A percentile compares a stretch with the other conserved stretches of the same genome.
Conservation (phyloP, 2,888 invertebrate species). For the Chrysotoxum bicinctum region DNA sequence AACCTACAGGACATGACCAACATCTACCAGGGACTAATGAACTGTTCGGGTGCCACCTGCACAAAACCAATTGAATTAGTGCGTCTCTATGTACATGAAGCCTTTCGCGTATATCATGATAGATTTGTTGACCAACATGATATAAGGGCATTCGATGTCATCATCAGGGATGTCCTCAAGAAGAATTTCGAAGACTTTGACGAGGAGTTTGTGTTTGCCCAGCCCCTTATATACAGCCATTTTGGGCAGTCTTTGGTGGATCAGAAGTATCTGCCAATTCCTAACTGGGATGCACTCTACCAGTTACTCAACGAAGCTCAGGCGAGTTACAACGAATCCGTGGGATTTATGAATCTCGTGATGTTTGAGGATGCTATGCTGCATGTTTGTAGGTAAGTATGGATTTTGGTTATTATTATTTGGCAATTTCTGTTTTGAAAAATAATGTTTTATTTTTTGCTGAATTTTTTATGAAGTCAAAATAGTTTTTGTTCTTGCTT, state of each 20-base stretch:
- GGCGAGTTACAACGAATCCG: slow-evolving; percentile 92
- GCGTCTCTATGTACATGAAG: slow-evolving; percentile 95
- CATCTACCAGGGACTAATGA: slow-evolving; percentile 96
- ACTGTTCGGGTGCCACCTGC: slow-evolving; percentile 89
- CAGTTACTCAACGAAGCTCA: slow-evolving; percentile 91
- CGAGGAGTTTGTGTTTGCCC: slow-evolving; percentile 87
- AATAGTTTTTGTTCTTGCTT: no score
- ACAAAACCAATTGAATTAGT: slow-evolving; percentile 88
- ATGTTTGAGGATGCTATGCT: slow-evolving; percentile 97
- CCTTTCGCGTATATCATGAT: slow-evolving; percentile 94
- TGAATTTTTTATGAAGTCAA: no score
- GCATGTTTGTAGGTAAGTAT: slow-evolving; percentile 90
- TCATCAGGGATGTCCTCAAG: slow-evolving; percentile 89
- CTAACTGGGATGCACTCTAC: slow-evolving; percentile 88
- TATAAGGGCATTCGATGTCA: slow-evolving; percentile 88
- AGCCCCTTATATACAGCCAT: slow-evolving; percentile 94
- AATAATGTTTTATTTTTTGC: no score
- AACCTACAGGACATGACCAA: slow-evolving; percentile 96
- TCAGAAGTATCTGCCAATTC: slow-evolving; percentile 93
- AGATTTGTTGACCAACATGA: slow-evolving; percentile 92
- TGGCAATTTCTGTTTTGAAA: no score
- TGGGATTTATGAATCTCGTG: slow-evolving; percentile 96
- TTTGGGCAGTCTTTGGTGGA: slow-evolving; percentile 91
- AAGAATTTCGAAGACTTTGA: slow-evolving; percentile 91
- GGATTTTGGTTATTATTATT: no score